phyloP scores from a whole-genome alignment of 2,888 invertebrate species.

The Chymomyza amoena region DNA sequence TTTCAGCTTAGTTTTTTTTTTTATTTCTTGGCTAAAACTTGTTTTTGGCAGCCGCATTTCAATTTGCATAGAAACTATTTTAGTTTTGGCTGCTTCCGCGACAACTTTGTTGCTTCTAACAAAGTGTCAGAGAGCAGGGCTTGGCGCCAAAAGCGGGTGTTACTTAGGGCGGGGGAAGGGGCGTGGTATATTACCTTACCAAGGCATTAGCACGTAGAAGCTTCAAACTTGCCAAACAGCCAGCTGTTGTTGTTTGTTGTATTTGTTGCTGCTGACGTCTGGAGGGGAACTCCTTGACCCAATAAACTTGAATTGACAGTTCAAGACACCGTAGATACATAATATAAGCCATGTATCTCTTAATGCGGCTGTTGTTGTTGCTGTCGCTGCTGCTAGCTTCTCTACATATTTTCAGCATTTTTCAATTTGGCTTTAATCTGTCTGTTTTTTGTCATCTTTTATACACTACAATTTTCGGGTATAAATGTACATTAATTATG shows the following conservation, averaged over 20 bases:
- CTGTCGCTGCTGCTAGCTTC: constrained; percentile 4
- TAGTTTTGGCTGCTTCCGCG: constrained; percentile 34
- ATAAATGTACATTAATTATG: too few relatives aligned
- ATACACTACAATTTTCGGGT: too few relatives aligned
- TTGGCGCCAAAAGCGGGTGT: background rate
- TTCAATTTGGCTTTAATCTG: background rate
- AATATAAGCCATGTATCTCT: constrained; percentile 22
- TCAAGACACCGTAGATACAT: constrained; percentile 49
- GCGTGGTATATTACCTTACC: constrained; percentile 3
- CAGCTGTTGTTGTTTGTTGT: constrained; percentile 5
- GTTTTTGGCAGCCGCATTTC: constrained; percentile 40
- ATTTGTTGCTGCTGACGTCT: background rate
- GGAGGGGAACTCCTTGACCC: constrained; percentile 75
- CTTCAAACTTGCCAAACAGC: constrained; percentile 4
- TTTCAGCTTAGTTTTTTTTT: constrained; percentile 8
- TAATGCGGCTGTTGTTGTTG: constrained; percentile 19
- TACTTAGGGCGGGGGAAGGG: background rate
- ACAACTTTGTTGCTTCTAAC: background rate
- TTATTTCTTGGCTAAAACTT: constrained; percentile 36
- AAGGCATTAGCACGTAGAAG: constrained; percentile 19
- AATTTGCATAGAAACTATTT: constrained; percentile 32
- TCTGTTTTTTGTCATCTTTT: background rate
- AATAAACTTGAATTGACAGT: constrained; percentile 76
- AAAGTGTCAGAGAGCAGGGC: background rate
- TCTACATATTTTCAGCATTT: constrained; percentile 48